Base-by-base conservation (phyloP, 2,888 invertebrate genomes). In the Synergus umbraculus region DNA sequence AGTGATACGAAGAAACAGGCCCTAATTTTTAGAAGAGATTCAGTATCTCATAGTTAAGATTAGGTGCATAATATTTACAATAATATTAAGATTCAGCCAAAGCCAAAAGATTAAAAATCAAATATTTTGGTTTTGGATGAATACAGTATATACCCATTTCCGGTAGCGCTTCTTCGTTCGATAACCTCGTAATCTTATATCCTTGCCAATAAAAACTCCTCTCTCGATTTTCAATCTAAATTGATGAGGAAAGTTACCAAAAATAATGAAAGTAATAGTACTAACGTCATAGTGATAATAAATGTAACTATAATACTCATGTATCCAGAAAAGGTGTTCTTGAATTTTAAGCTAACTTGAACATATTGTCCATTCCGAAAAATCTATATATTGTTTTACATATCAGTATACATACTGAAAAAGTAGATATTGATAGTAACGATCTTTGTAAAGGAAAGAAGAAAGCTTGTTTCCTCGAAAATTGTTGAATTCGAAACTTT, bases 211-310 rank as follows among this genome's bases (percentile, higher is more conserved):
- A 65, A 79, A 66, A 80, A 44, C 76, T 64, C 63, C 63, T 67
- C 58, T 60, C 44, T 79, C 76, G 73, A 79, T 79, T 78, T 63
- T 77, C 76, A 58, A 58, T n/a, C 41, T 54, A 76, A 54, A 65
- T 69, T 76, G 60, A 76, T 76, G 77, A 76, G 83, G 82, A 79
- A 76, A 78, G 79, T 82, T 78, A 78, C 77, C 44, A 29, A 77
- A 49, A 82, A 77, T 60, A 78, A 81, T 76, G 69, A 73, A 73
- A 73, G 69, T 73, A 73, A 73, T 46, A 67, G 67, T 46, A 46
- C 44, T 67, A 77, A 83, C 69, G 76, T 66, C 69, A 77, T 78
- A 78, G 79, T 80, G 66, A 83, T 79, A 78, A 77, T 78, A 29
- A 73, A 54, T 73, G 37, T 54, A 54, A 69, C 29, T 69, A 54